A percentile compares a stretch with the other conserved stretches of the same genome.
Conservation (phyloP, 1,140 invertebrate species). For the Eupristina koningsbergeri region DNA sequence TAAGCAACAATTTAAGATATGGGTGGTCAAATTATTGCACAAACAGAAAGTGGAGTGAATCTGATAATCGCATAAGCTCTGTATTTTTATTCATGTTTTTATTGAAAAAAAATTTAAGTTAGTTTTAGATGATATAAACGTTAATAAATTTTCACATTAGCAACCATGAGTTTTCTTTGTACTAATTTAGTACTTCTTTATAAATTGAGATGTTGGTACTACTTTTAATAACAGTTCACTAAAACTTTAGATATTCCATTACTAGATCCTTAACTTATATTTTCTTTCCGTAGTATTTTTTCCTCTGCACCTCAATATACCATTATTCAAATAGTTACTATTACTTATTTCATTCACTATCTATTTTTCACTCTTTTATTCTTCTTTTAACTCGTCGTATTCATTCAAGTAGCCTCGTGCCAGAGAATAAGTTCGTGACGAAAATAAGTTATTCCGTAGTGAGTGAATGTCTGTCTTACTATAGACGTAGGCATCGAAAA, state of each 20-base stretch:
- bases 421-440: constrained; percentile 59
- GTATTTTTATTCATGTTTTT: too few species aligned
- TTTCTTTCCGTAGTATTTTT: background rate
- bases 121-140: too few species aligned
- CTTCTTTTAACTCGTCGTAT: background rate
- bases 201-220: too few species aligned
- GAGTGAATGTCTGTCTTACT: constrained; percentile 58
- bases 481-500: constrained; percentile 39
- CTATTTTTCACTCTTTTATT: background rate
- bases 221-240: too few species aligned
- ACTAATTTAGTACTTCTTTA: too few species aligned
- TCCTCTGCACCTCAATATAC: background rate
- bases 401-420: constrained; percentile 52
- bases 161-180: too few species aligned
- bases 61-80: too few species aligned
- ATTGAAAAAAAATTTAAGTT: background rate
- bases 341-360: background rate
- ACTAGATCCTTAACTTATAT: background rate
- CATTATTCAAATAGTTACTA: background rate
- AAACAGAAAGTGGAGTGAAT: too few species aligned
- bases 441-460: constrained; percentile 60
- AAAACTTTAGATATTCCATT: background rate
- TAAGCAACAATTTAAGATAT: too few species aligned
- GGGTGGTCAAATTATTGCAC: too few species aligned
- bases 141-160: too few species aligned